phyloP scores from a whole-genome alignment of 2,797 vertebrate species.

The Menidia menidia region DNA sequence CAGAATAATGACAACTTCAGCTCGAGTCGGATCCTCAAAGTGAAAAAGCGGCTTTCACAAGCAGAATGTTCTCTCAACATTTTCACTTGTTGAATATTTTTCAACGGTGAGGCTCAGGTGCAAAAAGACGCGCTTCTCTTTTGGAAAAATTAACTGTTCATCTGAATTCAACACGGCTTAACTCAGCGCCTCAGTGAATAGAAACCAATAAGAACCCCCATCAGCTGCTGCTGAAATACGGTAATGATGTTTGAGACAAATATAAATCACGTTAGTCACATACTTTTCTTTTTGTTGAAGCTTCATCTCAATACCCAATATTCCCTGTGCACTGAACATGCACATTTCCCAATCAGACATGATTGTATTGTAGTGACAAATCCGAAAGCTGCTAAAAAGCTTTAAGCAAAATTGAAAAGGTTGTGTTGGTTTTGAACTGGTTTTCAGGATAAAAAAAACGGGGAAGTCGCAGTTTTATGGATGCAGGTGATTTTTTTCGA shows the following conservation, averaged over 20 bases:
- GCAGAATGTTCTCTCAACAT: slow-evolving; percentile 10
- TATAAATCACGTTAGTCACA: neutral
- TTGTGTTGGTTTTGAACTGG: neutral
- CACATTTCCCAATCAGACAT: neutral
- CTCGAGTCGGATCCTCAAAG: neutral
- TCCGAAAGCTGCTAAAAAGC: neutral
- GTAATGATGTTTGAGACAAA: slow-evolving; percentile 8
- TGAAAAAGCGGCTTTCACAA: slow-evolving; percentile 9
- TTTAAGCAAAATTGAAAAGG: neutral
- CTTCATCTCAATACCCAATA: slow-evolving; percentile 5
- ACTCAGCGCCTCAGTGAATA: slow-evolving; percentile 18
- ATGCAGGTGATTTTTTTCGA: slow-evolving; percentile 10
- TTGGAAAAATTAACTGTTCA: slow-evolving; percentile 39
- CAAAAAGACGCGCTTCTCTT: slow-evolving; percentile 33
- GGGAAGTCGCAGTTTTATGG: neutral
- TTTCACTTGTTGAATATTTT: slow-evolving; percentile 28
- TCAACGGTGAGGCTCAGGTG: slow-evolving; percentile 36
- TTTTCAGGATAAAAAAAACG: neutral
- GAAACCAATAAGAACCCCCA: slow-evolving; percentile 42
- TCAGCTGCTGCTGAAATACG: slow-evolving; percentile 32
- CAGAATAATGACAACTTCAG: slow-evolving; percentile 21
- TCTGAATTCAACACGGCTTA: slow-evolving; percentile 36
- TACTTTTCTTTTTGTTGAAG: neutral
- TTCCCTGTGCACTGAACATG: neutral
- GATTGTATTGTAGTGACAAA: neutral